Base-by-base conservation (phyloP, 2,797 vertebrate species). In the Hoplostethus atlanticus region DNA sequence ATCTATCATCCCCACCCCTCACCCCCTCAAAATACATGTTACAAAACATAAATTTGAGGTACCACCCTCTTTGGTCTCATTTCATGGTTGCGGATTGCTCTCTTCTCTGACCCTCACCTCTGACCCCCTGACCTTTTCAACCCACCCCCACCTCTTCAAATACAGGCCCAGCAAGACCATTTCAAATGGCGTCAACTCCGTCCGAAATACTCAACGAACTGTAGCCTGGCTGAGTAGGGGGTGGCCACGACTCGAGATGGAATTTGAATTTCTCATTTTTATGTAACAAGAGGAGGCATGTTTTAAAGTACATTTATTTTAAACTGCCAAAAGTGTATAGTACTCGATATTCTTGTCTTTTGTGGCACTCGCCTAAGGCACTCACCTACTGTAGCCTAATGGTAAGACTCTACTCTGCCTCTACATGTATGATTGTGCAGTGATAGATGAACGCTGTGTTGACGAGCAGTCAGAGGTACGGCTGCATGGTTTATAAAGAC, bases 391-490 rank as follows among this genome's bases (percentile, higher is more conserved):
- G 21, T 21, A 21, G 21, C 21, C 21, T 21, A 21, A 21, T 21
- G 21, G 21, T 21, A 21, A 21, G 21, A 21, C 21, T 21, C n/a
- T n/a, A n/a, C n/a, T n/a, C 21, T 21, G 21, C 34, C 62, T 50
- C 44, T 56, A 38, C 65, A 67, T 68, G 57, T 31, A 16, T 28
- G 62, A 47, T n/a, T 64, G 38, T 16, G 4, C 40, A 13, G 30
- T 47, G 55, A 64, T 11, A 52, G 30, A 88, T 83, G 16, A 50
- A 17, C 10, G 6, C 15, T 50, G n/a, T 50, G 4, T 16, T 25
- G 5, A 13, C 13, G 2, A 53, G 21, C 15, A 9, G 51, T 25
- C 25, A 11, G n/a, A 28, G 51, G 30, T 55, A 31, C n/a, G 53
- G 7, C 5, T 50, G 16, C 28, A 55, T 34, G 6, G 6, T 55